Conservation (phyloP, 2,888 invertebrate genomes). For the Bugulina stolonifera region DNA sequence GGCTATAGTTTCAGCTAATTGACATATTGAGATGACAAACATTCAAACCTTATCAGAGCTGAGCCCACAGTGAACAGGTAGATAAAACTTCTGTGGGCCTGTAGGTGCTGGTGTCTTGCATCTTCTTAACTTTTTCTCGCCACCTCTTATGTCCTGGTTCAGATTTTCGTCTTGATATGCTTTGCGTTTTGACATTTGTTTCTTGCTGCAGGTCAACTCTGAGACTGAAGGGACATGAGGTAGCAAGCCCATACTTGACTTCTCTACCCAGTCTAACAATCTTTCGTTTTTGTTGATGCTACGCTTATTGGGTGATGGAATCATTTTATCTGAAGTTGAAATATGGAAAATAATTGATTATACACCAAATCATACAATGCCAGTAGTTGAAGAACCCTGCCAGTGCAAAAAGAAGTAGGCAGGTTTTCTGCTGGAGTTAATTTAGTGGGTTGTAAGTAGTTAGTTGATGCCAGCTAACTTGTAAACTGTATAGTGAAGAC, state of each 20-base stretch:
- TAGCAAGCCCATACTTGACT: not conserved
- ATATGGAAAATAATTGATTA: too few species aligned
- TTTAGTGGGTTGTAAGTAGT: too few species aligned
- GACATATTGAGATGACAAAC: too few species aligned
- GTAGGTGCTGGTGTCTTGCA: not conserved
- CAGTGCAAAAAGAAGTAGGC: too few species aligned
- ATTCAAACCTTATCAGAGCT: too few species aligned
- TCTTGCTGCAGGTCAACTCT: not conserved
- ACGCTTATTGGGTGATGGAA: not conserved
- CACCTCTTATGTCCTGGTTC: not conserved
- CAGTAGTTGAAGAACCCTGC: too few species aligned
- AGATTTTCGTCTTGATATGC: not conserved
- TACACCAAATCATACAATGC: too few species aligned
- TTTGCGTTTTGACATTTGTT: not conserved
- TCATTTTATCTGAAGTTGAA: too few species aligned
- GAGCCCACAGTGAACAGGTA: not conserved
- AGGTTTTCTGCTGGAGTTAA: too few species aligned
- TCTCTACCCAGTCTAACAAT: not conserved
- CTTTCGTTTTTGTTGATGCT: not conserved
- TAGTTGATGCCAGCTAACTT: too few species aligned
- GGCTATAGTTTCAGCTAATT: too few species aligned
- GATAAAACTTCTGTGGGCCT: not conserved
- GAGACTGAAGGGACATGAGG: not conserved
- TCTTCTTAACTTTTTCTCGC: not conserved
- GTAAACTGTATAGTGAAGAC: too few species aligned